phyloP scores from a whole-genome alignment of 2,113 vertebrate genomes.

The Pogonocichla stellata region DNA sequence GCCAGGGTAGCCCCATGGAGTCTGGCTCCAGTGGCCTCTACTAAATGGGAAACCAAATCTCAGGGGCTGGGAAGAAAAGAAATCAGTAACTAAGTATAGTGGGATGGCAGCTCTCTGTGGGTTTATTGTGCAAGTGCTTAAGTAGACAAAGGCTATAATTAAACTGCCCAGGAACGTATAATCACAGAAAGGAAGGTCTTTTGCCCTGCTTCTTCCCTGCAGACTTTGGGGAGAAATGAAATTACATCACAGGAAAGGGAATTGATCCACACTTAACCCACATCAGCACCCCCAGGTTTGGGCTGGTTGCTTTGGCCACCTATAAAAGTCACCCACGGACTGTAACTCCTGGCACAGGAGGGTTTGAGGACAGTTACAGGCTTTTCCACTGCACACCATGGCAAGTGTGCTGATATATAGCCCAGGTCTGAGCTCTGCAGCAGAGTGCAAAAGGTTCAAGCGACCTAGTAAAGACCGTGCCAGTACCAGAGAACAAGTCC shows the following conservation, averaged over 20 bases:
- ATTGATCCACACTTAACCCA: background rate
- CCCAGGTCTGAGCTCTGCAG: background rate
- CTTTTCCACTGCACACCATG: background rate
- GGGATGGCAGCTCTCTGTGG: slow-evolving; percentile 16
- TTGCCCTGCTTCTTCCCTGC: background rate
- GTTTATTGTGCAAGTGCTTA: slow-evolving; percentile 3
- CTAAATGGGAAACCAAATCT: slow-evolving; percentile 7
- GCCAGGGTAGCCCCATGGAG: background rate
- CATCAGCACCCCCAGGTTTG: background rate
- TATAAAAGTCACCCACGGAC: background rate
- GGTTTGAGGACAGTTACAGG: background rate
- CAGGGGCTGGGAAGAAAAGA: background rate
- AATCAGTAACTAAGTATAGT: background rate
- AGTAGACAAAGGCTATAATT: slow-evolving; percentile 51
- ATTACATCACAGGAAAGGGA: background rate
- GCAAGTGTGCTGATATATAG: background rate
- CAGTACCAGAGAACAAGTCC: slow-evolving; percentile 36
- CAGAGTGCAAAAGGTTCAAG: slow-evolving; percentile 35
- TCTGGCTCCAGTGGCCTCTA: background rate
- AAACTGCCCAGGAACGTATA: slow-evolving; percentile 39
- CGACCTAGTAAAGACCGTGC: background rate
- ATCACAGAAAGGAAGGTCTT: slow-evolving; percentile 31
- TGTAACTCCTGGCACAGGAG: background rate
- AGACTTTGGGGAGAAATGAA: slow-evolving; percentile 37
- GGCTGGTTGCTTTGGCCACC: background rate